Base-by-base conservation (phyloP, 1,140 invertebrate species). In the Melitaea cinxia region DNA sequence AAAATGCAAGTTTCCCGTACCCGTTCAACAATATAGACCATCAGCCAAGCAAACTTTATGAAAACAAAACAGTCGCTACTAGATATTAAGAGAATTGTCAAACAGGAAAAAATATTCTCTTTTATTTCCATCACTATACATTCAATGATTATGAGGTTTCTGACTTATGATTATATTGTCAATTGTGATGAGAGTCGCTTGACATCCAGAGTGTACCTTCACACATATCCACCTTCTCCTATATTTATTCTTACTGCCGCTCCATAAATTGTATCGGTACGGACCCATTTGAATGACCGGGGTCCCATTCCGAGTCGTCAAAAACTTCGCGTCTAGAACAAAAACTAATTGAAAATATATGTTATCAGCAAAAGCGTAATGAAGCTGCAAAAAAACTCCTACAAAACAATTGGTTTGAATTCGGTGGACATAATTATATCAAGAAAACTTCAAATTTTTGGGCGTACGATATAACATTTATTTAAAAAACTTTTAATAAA, bases 111-210 rank as follows among this genome's bases (percentile, higher is more conserved):
- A 10, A 4, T 35, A 55, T 42, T 24, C 12, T 21, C 23, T 37
- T 24, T 26, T 26, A 26, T 26, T 2, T 26, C 2, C 24, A 26
- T 26, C 7, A 30, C 15, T 1, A 30, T 53, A 37, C 10, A 14
- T 53, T 72, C 55, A 79, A 72, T 79, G 78, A 52, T 78, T 80
- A 33, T 82, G 80, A 9, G 67, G 60, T 28, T 56, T 73, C 14
- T 49, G 56, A 58, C 72, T 74, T 5, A 83, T 49, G n/a, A 85
- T 73, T 5, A 54, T 35, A 53, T 77, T 54, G 1, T 80, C 61
- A 3, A 75, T 15, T 4, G 79, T 82, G n/a, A 71, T 49, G 0
- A 78, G 21, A 3, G 71, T 74, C 0, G 78, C 69, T 19, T 58
- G 59, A 42, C 72, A 75, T 9, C 68, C 68, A 3, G 65, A 62